Base-by-base conservation (phyloP, 2,888 invertebrate species). In the Synergus umbraculus region DNA sequence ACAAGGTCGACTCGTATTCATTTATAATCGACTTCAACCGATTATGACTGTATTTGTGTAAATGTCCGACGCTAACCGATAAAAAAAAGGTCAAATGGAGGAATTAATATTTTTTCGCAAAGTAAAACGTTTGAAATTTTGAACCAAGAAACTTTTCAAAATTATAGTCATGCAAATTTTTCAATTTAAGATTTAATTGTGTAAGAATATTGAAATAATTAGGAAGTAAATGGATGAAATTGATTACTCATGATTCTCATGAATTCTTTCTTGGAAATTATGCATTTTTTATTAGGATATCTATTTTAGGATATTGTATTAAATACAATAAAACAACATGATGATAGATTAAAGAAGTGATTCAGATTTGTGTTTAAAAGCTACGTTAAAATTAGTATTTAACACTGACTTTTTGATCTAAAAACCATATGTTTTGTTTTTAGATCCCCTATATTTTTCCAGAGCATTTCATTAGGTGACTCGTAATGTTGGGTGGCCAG, bases 1-100 rank as follows among this genome's bases (percentile, higher is more conserved):
- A 69, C 84, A 84, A 84, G 84, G 84, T 83, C 83, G 79, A 64
- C 37, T 77, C 76, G 79, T 78, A 79, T 80, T 29, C 22, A 29
- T 29, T 29, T 29, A 29, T 29, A 29, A 29, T 78, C 80, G 78
- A 81, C 81, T 77, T 46, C 69, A 44, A 37, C 46, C 69, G 46
- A 69, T 69, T 69, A 69, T 46, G 13, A 46, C 8, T 8, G 46
- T 12, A 9, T 54, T n/a, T 69, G 13, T 46, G 22, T 46, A 67
- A 18, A 7, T 46, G 46, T 7, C 1, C 22, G 10, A 7, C 4
- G 37, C 8, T 66, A 66, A 43, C 4, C n/a, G n/a, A 66, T 43
- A 66, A 66, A 66, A 41, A n/a, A 66, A 65, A 37, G 9, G 8
- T 54, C 8, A n/a, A 54, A 2, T 54, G 0, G 54, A 9, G 8